phyloP scores from a whole-genome alignment of 2,888 invertebrate genomes.

The Cerastis leucographa region DNA sequence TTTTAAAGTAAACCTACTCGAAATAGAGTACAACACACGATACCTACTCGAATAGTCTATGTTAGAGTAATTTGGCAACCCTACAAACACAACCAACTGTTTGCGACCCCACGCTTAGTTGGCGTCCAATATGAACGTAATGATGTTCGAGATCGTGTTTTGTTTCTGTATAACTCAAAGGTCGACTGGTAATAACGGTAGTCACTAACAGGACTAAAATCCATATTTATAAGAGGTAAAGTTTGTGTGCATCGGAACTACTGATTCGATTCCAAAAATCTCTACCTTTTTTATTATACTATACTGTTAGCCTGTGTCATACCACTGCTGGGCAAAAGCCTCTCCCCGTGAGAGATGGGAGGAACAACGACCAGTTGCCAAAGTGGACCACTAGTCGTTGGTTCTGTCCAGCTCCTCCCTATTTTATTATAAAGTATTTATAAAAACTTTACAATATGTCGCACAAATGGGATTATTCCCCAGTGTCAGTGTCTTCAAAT shows the following conservation, averaged over 20 bases:
- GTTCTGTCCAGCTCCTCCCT: too few species aligned
- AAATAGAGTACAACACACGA: neutral
- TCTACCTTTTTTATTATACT: too few species aligned
- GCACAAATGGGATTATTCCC: too few species aligned
- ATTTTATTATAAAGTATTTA: too few species aligned
- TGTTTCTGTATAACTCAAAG: neutral
- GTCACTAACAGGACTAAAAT: neutral
- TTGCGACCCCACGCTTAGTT: constrained; percentile 29
- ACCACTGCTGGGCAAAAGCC: too few species aligned
- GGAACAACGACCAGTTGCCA: too few species aligned
- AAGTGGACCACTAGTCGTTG: too few species aligned
- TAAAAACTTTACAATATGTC: too few species aligned
- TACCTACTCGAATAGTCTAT: neutral
- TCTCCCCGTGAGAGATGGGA: too few species aligned
- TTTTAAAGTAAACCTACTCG: neutral
- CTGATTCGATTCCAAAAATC: neutral
- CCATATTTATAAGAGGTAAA: neutral
- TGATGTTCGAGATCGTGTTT: constrained; percentile 17
- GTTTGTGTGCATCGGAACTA: neutral
- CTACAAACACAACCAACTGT: neutral
- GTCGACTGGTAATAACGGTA: neutral
- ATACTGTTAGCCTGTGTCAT: too few species aligned
- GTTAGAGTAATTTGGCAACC: neutral
- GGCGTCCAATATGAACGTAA: constrained; percentile 22
- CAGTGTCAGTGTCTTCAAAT: too few species aligned